Evolutionary conservation across 1,140 invertebrate genomes (phyloP).

Genomic region (Zaprionus ornatus): DNA sequence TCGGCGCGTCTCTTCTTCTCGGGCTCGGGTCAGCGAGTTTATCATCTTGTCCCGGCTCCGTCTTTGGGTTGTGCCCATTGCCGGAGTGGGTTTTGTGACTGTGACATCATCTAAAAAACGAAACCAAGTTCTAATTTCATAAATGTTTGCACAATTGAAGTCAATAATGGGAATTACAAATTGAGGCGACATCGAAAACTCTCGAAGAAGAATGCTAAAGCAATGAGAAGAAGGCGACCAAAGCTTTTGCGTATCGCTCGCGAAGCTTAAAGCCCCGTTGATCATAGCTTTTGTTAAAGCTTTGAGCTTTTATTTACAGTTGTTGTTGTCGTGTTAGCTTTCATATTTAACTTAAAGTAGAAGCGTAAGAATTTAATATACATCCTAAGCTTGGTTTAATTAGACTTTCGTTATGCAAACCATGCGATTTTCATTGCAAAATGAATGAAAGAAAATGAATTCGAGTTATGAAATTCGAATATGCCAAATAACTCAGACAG

Average conservation of each 20-base stretch:
- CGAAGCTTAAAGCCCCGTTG: background rate
- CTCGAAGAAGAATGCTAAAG: conserved; percentile 4
- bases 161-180: conserved; percentile 4
- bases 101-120: conserved; percentile 11
- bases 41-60: conserved; percentile 32
- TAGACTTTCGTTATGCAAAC: background rate
- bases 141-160: conserved; percentile 32
- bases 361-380: background rate
- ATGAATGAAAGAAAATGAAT: background rate
- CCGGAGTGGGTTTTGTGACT: background rate
- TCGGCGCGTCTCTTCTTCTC: conserved; percentile 46
- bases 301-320: background rate
- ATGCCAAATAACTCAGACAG: background rate
- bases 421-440: background rate
- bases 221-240: background rate
- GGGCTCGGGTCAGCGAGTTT: conserved; percentile 63
- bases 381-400: background rate
- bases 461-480: background rate
- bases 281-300: background rate
- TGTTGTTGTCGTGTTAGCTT: background rate
- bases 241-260: background rate
- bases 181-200: conserved; percentile 12
- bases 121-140: conserved; percentile 9
- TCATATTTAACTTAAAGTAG: background rate
- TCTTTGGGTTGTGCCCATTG: conserved; percentile 1